Evolutionary conservation across 2,888 invertebrate genomes (phyloP), one percentile per base, ranked within the genome.

Genomic region (Drosophila aldrichi): DNA sequence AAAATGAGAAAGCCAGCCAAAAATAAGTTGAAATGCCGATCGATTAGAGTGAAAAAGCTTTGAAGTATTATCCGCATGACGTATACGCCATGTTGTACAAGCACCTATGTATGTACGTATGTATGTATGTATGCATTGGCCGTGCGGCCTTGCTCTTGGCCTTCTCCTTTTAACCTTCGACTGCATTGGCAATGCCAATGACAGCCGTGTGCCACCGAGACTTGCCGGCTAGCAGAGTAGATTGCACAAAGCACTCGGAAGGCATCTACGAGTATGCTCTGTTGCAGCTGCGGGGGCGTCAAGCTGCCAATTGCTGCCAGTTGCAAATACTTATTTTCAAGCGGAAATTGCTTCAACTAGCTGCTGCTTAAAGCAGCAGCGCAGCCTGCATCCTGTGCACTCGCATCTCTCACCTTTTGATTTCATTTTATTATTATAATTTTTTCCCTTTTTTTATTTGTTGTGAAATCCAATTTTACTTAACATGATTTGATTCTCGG

Each of bases 331-430:
- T 52, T 56, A 55, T 63, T 61, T 34, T 25, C n/a, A 43, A 52
- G 9, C 72, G 70, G 75, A 81, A 78, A 73, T 78, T 81, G 70
- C 67, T 48, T 41, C 44, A 34, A 54, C 54, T 56, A 20, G 34
- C 57, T 49, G 29, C 34, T 20, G 41, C 34, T 49, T 36, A 20
- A 64, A 36, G 64, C 12, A 34, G 16, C 10, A 5, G 41, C 7
- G 14, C 18, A 12, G 2, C 16, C 18, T 14, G 25, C 5, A 29
- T 63, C 41, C 56, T 44, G 56, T 14, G 8, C 20, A 2, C 5
- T 34, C 20, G 34, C 34, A 29, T 51, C 43, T 44, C 43, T 44
- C 34, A 43, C 12, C 16, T 20, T 59, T 60, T 36, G 43, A 70
- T 44, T 51, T 48, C 25, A 44, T 32, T 59, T 46, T 36, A 36